Percentiles rank a stretch among this genome's conserved stretches.
phyloP scores from a whole-genome alignment of 1,140 invertebrate species.

The Diuraphis noxia region DNA sequence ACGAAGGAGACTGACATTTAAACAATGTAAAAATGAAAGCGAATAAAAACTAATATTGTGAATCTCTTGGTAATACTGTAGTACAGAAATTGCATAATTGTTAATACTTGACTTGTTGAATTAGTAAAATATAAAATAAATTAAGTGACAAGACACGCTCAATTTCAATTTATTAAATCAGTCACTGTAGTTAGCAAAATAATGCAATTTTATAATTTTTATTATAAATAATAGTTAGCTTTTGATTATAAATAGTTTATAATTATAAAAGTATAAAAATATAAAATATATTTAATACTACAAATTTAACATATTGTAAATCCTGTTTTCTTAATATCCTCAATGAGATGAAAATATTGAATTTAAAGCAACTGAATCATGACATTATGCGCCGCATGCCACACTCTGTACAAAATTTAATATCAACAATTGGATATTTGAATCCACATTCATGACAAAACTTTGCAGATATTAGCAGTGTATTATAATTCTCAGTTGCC shows the following conservation, averaged over 20 bases:
- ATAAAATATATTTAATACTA: background rate
- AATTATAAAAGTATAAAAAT: conserved; percentile 46
- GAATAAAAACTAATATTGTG: background rate
- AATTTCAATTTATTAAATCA: too few species aligned
- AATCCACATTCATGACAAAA: conserved; percentile 92
- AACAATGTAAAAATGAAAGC: background rate
- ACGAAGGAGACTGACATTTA: background rate
- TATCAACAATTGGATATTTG: conserved; percentile 76
- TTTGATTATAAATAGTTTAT: background rate
- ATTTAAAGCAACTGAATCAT: conserved; percentile 57
- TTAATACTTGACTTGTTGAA: conserved; percentile 34
- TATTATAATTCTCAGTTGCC: conserved; percentile 47
- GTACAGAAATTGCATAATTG: background rate
- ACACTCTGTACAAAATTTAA: conserved; percentile 92
- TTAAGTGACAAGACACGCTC: conserved; percentile 12
- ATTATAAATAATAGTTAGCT: background rate
- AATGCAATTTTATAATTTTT: background rate
- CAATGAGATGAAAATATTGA: background rate
- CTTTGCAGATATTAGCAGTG: conserved; percentile 66
- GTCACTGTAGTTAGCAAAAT: too few species aligned
- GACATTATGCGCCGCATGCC: conserved; percentile 74
- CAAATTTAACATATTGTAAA: background rate
- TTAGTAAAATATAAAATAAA: conserved; percentile 25
- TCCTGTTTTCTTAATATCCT: background rate
- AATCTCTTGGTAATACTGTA: background rate